These are phyloP conservation scores for Pardosa pseudoannulata DNA, from an alignment of 2,888 invertebrate species.

Conservation along the genomic window DNA sequence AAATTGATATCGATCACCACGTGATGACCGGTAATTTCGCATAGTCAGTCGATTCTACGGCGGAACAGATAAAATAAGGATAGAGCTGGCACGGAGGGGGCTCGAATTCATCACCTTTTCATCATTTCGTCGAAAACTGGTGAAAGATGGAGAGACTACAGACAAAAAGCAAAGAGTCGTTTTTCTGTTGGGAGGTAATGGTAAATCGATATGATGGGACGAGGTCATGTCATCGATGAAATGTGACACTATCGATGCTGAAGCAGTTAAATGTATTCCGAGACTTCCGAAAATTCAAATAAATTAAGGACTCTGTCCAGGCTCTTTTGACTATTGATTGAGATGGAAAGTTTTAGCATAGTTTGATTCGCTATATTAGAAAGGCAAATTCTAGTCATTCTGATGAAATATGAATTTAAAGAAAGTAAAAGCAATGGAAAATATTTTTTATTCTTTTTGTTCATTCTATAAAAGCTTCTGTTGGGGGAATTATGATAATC, in stretches of 20 bases:
- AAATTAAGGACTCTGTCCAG: not conserved
- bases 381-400: not conserved
- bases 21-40: conserved; percentile 71
- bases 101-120: conserved; percentile 69
- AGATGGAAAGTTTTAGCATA: too few species aligned
- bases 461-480: too few species aligned
- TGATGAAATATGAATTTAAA: not conserved
- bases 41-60: conserved; percentile 55
- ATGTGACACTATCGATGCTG: conserved; percentile 25
- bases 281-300: not conserved
- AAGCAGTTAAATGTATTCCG: conserved; percentile 1
- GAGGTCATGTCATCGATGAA: conserved; percentile 48
- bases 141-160: conserved; percentile 52
- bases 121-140: conserved; percentile 60
- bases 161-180: conserved; percentile 3
- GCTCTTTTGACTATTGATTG: too few species aligned
- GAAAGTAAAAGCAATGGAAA: too few species aligned
- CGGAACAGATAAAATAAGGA: not conserved
- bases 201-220: conserved; percentile 61
- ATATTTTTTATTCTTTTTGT: too few species aligned
- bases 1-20: conserved; percentile 67
- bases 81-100: not conserved
- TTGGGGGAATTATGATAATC: too few species aligned
- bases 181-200: conserved; percentile 47
- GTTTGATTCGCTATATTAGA: not conserved